phyloP scores from a whole-genome alignment of 2,888 invertebrate species.

The Phyllotreta cruciferae region DNA sequence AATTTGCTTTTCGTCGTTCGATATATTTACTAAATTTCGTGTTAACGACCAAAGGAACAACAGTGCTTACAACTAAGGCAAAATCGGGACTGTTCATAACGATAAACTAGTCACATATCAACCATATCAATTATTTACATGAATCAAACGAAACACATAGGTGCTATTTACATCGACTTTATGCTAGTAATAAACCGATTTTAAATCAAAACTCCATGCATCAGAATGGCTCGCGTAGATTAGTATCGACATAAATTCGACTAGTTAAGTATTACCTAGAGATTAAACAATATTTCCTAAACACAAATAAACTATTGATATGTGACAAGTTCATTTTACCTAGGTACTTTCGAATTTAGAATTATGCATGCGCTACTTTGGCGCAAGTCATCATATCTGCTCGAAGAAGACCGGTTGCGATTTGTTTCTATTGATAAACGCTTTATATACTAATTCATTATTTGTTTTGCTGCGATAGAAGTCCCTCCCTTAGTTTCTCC shows the following conservation, averaged over 20 bases:
- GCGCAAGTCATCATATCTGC: slow-evolving; percentile 28
- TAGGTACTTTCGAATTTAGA: slow-evolving; percentile 56
- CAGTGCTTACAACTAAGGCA: slow-evolving; percentile 57
- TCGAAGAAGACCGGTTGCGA: slow-evolving; percentile 22
- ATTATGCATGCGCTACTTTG: slow-evolving; percentile 54
- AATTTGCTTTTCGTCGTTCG: slow-evolving; percentile 7
- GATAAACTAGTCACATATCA: slow-evolving; percentile 26
- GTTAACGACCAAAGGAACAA: slow-evolving; percentile 44
- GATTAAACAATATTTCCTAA: not conserved
- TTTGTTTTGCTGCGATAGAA: too few species aligned
- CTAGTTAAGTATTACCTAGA: not conserved
- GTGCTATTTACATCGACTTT: too few species aligned
- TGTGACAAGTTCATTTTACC: slow-evolving; percentile 19
- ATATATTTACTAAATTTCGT: slow-evolving; percentile 3
- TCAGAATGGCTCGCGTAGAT: too few species aligned
- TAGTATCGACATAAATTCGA: slow-evolving; percentile 19
- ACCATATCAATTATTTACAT: not conserved
- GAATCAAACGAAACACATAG: too few species aligned
- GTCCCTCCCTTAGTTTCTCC: too few species aligned
- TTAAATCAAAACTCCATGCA: too few species aligned
- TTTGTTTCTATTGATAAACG: slow-evolving; percentile 1
- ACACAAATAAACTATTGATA: slow-evolving; percentile 3
- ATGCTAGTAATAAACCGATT: not conserved
- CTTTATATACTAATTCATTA: too few species aligned
- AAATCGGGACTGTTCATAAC: slow-evolving; percentile 54